These are phyloP conservation scores for Prinia subflava DNA, from an alignment of 2,113 vertebrate genomes.

Conservation along the genomic window DNA sequence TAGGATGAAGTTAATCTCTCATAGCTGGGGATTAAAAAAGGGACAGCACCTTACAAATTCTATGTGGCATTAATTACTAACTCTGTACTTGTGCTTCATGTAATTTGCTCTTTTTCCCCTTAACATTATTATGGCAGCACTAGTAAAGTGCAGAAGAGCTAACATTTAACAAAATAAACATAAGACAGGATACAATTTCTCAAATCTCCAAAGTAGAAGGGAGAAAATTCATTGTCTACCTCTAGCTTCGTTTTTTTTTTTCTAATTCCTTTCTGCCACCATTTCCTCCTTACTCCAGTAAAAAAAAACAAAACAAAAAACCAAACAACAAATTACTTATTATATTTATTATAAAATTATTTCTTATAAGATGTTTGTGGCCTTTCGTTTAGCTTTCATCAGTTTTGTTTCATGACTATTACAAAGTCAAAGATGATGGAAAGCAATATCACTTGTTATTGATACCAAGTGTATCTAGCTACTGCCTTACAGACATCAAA, in stretches of 20 bases:
- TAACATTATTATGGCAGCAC: background rate
- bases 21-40: background rate
- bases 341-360: background rate
- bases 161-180: background rate
- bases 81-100: background rate
- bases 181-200: background rate
- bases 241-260: background rate
- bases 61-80: background rate
- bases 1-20: background rate
- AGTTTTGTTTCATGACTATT: background rate
- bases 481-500: background rate
- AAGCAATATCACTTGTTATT: background rate
- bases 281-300: background rate
- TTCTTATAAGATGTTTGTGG: background rate
- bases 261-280: background rate
- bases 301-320: background rate
- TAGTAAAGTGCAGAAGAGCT: background rate
- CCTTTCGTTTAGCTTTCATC: background rate
- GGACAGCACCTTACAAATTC: background rate
- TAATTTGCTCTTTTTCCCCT: background rate
- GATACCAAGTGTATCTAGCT: background rate
- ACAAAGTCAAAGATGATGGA: background rate
- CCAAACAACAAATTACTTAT: background rate
- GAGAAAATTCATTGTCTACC: background rate
- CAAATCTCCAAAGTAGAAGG: background rate